phyloP scores from a whole-genome alignment of 2,797 vertebrate species.

The Diceros bicornis region DNA sequence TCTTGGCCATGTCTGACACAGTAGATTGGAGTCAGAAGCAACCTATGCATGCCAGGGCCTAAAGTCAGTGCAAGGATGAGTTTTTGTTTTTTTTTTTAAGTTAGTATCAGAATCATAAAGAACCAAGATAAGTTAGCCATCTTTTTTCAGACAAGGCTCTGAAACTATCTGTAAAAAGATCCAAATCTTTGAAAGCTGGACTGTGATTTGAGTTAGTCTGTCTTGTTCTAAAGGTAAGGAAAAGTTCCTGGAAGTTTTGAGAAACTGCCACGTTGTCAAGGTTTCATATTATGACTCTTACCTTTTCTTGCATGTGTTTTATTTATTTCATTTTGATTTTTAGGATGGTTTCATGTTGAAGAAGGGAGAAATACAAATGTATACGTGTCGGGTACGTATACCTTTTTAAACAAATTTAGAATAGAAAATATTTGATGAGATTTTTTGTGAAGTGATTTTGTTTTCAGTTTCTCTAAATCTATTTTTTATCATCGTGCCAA shows the following conservation, averaged over 20 bases:
- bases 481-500: not conserved
- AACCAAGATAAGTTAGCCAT: not conserved
- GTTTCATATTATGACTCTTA: conserved; percentile 49
- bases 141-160: conserved; percentile 23
- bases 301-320: conserved; percentile 51
- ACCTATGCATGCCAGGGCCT: not conserved
- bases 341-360: conserved; percentile 98
- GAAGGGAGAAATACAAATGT: conserved; percentile 97
- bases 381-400: conserved; percentile 95
- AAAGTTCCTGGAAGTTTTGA: conserved; percentile 35
- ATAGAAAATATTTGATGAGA: conserved; percentile 50
- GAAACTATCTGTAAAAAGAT: conserved; percentile 12
- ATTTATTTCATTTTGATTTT: conserved; percentile 78
- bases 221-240: conserved; percentile 50
- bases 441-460: conserved; percentile 63
- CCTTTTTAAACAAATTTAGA: conserved; percentile 32
- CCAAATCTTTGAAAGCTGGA: conserved; percentile 55
- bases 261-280: conserved; percentile 49
- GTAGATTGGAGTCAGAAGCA: not conserved
- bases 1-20: not conserved
- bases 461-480: conserved; percentile 41
- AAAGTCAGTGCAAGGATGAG: not conserved
- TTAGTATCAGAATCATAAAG: not conserved
- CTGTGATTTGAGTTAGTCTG: conserved; percentile 59
- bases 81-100: conserved; percentile 16